A percentile compares a stretch with the other conserved stretches of the same genome.
These are phyloP conservation scores for Lasioglossum morio DNA, from an alignment of 2,888 invertebrate species.

Conservation along the genomic window DNA sequence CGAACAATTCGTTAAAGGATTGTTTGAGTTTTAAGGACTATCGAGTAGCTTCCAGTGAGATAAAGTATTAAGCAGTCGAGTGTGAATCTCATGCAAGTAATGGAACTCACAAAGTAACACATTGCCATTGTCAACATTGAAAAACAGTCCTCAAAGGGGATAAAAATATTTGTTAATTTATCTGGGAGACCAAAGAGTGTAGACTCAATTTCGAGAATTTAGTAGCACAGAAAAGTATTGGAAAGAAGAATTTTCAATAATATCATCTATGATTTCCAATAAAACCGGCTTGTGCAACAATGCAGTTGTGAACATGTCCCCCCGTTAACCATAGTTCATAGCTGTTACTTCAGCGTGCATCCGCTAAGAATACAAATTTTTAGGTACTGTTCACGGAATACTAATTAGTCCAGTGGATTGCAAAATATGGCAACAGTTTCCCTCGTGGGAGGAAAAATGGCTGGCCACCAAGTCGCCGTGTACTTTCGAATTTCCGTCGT, in stretches of 20 bases:
- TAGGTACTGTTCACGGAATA: slow-evolving; percentile 30
- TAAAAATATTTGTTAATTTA: neutral
- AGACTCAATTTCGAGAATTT: no score
- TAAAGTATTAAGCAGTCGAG: slow-evolving; percentile 14
- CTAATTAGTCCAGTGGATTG: slow-evolving; percentile 16
- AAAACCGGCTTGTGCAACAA: neutral
- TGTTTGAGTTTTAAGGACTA: neutral
- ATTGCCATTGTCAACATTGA: neutral
- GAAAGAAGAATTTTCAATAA: neutral
- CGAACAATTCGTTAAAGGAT: neutral
- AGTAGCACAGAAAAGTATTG: neutral
- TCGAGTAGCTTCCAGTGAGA: neutral
- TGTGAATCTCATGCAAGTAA: slow-evolving; percentile 16
- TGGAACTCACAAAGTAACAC: slow-evolving; percentile 21
- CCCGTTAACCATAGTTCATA: neutral
- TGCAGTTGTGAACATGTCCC: slow-evolving; percentile 1
- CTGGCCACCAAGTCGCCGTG: neutral
- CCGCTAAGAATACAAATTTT: slow-evolving; percentile 20
- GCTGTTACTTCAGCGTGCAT: slow-evolving; percentile 6
- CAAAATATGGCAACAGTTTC: neutral
- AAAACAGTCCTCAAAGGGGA: neutral
- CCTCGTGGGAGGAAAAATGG: neutral
- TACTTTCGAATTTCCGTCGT: slow-evolving; percentile 18
- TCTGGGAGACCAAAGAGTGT: neutral
- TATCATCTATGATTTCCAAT: neutral